Evolutionary conservation across 2,113 vertebrate genomes (phyloP).

Genomic region (Henicopernis longicauda): DNA sequence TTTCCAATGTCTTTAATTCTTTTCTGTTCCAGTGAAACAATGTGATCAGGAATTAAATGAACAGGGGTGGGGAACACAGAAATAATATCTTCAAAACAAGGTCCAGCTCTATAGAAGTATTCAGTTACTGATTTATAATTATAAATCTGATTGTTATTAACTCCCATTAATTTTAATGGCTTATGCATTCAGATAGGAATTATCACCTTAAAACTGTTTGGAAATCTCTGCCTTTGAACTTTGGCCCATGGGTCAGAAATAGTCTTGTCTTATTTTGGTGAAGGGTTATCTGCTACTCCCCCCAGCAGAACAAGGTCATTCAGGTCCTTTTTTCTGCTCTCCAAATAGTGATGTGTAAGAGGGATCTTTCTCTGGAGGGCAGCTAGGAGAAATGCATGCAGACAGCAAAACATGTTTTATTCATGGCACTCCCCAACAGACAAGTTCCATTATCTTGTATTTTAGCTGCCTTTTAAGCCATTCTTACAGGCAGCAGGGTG

Average conservation of each 20-base stretch:
- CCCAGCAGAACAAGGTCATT: background rate
- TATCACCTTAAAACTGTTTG: background rate
- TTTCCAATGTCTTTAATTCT: background rate
- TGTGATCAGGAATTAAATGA: background rate
- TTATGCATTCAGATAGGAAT: background rate
- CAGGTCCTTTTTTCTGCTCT: background rate
- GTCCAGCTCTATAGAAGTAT: background rate
- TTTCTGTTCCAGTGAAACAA: background rate
- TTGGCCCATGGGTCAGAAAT: background rate
- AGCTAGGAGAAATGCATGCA: background rate
- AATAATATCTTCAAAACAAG: background rate
- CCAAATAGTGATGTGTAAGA: background rate
- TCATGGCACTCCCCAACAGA: background rate
- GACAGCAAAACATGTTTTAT: constrained; percentile 41
- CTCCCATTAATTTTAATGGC: background rate
- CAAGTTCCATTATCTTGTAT: background rate
- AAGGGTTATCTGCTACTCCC: background rate
- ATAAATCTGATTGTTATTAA: background rate
- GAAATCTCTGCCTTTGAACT: background rate
- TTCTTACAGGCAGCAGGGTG: background rate
- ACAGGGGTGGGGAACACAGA: accelerated
- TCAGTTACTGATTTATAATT: background rate
- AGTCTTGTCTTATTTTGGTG: background rate
- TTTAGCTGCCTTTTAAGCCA: constrained; percentile 2
- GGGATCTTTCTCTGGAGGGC: background rate